Evolutionary conservation across 2,797 vertebrate genomes (phyloP), one percentile per base, ranked within the genome.

Genomic region (Avahi laniger): DNA sequence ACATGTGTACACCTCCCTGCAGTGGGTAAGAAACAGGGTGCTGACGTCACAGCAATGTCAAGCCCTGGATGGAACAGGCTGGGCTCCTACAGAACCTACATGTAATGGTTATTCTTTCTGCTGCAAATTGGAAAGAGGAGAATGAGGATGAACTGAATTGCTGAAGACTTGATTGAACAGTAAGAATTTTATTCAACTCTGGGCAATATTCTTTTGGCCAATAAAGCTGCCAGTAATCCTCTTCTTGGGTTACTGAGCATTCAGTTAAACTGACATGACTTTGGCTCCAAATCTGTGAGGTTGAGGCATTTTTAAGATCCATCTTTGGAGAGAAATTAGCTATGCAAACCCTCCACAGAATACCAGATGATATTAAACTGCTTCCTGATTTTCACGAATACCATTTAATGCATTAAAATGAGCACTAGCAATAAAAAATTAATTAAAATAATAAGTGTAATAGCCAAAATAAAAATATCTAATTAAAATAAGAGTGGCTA

Each of bases 271-370:
- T 52, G 89, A 89, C 52, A 57, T 76, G 80, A 89, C 30, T 96
- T 92, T 89, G 79, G 38, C 52, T 95, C 38, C 54, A 95, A n/a
- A 83, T 79, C 81, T 86, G 5, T 80, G 69, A 89, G 82, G 52
- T 15, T 0, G 41, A 93, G 33, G 41, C 48, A 85, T 79, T 93
- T 97, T 95, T 76, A 96, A 93, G 82, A 48, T 76, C 50, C n/a
- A 46, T 84, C 65, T 65, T 95, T 96, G 79, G 78, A 95, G 88
- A 91, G 95, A 93, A 95, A 95, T 95, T 91, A 96, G 95, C 90
- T 97, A 96, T 94, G 78, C 67, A 88, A 97, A 97, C 61, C 0
- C 52, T 69, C 35, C 30, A 79, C 46, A 7, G 43, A 93, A 93
- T 91, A 91, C 86, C 3, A 70, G 65, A 57, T 82, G 61, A 52